Evolutionary conservation across 2,113 vertebrate genomes (phyloP).

Genomic region (Saccopteryx leptura): DNA sequence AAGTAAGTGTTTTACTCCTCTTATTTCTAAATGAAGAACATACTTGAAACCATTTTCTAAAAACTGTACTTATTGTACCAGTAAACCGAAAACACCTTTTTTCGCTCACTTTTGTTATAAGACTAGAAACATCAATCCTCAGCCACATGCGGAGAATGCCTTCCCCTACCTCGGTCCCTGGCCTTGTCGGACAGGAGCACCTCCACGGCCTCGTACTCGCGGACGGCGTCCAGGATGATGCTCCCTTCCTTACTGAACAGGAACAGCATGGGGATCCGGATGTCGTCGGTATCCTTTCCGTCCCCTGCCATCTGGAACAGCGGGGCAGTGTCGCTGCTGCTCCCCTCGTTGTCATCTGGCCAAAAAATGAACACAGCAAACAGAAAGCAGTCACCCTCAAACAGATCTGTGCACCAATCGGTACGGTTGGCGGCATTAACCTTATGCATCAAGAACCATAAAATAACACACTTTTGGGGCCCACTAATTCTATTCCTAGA

Average conservation of each 20-base stretch:
- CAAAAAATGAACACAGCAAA: constrained; percentile 49
- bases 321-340: constrained; percentile 98
- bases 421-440: not conserved
- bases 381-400: not conserved
- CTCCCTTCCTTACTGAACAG: constrained; percentile 98
- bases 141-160: no score
- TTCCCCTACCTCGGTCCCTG: constrained; percentile 94
- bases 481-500: constrained; percentile 12
- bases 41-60: constrained; percentile 52
- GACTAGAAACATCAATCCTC: not conserved
- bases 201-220: constrained; percentile 96
- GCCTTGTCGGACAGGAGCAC: constrained; percentile 98
- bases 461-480: not conserved
- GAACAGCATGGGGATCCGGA: constrained; percentile 97
- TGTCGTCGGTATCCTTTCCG: constrained; percentile 96
- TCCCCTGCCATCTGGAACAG: constrained; percentile 99
- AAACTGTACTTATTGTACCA: constrained; percentile 45
- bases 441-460: not conserved
- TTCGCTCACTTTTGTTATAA: not conserved
- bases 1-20: constrained; percentile 40
- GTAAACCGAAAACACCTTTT: not conserved
- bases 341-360: constrained; percentile 98
- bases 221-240: constrained; percentile 96
- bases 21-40: constrained; percentile 42
- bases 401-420: not conserved